A percentile compares a stretch with the other conserved stretches of the same genome.
phyloP scores from a whole-genome alignment of 2,797 vertebrate species.

The Tympanoctomys barrerae region DNA sequence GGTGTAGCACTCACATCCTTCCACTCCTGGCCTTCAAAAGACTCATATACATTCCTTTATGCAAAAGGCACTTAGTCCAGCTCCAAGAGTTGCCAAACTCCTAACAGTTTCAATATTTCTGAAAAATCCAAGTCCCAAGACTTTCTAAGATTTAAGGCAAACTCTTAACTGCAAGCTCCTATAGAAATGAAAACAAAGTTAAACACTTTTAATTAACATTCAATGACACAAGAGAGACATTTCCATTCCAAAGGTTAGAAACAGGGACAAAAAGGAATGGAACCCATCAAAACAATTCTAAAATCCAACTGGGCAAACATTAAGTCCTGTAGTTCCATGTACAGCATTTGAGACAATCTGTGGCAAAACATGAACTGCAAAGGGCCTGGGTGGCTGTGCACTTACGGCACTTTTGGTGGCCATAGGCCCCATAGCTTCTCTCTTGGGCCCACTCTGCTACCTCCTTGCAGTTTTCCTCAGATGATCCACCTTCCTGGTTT shows the following conservation, averaged over 20 bases:
- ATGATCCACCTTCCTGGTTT: not conserved
- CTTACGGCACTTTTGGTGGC: not conserved
- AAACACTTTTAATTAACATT: not conserved
- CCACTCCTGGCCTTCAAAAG: not conserved
- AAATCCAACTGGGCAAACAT: not conserved
- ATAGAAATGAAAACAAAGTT: not conserved
- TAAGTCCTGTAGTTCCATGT: not conserved
- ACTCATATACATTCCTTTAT: not conserved
- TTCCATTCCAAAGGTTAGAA: not conserved
- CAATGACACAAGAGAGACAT: not conserved
- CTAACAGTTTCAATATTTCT: not conserved
- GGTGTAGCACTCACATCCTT: not conserved
- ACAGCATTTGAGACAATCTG: not conserved
- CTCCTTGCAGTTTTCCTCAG: not conserved
- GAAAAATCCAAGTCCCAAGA: not conserved
- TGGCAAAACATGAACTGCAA: not conserved
- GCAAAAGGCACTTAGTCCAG: not conserved
- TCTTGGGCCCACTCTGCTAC: not conserved
- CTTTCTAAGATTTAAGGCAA: not conserved
- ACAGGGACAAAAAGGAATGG: not conserved
- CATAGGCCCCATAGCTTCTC: not conserved
- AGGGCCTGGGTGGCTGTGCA: not conserved
- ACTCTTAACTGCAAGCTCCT: not conserved
- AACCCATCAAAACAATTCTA: not conserved
- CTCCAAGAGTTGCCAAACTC: not conserved